phyloP scores from a whole-genome alignment of 2,113 vertebrate genomes.

The Ploceus nigricollis region DNA sequence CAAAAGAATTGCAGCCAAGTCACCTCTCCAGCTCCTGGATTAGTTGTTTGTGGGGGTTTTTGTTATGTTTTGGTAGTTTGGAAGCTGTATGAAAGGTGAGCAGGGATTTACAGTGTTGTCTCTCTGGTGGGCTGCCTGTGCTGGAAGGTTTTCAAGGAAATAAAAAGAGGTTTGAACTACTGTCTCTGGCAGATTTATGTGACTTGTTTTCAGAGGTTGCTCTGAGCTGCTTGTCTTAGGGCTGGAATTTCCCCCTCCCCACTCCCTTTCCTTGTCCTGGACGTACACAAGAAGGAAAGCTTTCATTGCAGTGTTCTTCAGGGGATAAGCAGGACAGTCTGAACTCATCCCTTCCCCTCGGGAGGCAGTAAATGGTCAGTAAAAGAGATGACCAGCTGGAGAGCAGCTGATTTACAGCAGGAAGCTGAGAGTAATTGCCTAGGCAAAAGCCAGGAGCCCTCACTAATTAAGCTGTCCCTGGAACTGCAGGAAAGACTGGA shows the following conservation, averaged over 20 bases:
- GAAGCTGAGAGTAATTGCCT: slow-evolving; percentile 34
- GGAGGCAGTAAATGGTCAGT: slow-evolving; percentile 17
- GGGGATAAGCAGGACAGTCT: neutral
- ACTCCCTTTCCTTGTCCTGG: neutral
- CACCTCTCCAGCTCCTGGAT: neutral
- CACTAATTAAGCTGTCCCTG: slow-evolving; percentile 1
- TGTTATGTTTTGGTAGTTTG: neutral
- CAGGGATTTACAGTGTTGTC: neutral
- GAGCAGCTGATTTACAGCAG: slow-evolving; percentile 43
- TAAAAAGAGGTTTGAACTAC: neutral
- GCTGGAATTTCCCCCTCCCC: neutral
- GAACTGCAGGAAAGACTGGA: neutral
- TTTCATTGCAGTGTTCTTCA: neutral
- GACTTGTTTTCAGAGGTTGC: neutral
- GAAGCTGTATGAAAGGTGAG: neutral
- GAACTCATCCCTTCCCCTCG: slow-evolving; percentile 21
- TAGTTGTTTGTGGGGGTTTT: neutral
- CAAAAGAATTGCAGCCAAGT: neutral
- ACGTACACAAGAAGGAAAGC: neutral
- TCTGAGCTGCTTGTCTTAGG: neutral
- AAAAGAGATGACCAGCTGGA: neutral
- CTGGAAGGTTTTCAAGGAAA: neutral
- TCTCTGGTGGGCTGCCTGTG: neutral
- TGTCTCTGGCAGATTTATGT: neutral
- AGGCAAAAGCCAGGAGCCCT: neutral